These are phyloP conservation scores for Thecocarcelia acutangulata DNA, from an alignment of 2,888 invertebrate genomes.

Conservation along the genomic window DNA sequence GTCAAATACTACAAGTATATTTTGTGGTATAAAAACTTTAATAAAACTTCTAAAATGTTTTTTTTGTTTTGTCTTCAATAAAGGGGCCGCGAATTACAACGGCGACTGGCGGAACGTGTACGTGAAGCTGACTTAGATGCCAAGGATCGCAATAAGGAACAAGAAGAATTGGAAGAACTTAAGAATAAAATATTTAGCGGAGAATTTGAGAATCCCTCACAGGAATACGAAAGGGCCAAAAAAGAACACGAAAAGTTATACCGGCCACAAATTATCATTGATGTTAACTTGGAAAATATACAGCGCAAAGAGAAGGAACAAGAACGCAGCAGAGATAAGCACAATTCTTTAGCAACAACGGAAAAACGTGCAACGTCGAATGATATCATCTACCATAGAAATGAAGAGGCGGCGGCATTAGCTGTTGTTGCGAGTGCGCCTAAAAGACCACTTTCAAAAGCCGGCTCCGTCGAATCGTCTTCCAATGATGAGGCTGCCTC, in stretches of 20 bases:
- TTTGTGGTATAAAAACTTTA: slow-evolving; percentile 72
- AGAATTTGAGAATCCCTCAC: slow-evolving; percentile 85
- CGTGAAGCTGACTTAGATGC: slow-evolving; percentile 96
- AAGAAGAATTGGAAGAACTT: slow-evolving; percentile 92
- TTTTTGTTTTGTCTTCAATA: background rate
- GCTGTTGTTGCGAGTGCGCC: slow-evolving; percentile 49
- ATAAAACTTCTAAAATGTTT: slow-evolving; percentile 71
- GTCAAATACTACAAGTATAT: slow-evolving; percentile 93
- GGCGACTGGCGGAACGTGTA: slow-evolving; percentile 94
- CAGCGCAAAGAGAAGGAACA: slow-evolving; percentile 85
- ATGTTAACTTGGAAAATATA: slow-evolving; percentile 85
- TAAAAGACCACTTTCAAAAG: slow-evolving; percentile 52
- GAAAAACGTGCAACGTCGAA: slow-evolving; percentile 72
- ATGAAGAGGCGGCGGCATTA: slow-evolving; percentile 82
- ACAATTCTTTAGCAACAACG: slow-evolving; percentile 76
- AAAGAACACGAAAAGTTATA: slow-evolving; percentile 91
- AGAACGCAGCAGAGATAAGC: slow-evolving; percentile 82
- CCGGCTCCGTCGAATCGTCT: slow-evolving; percentile 75
- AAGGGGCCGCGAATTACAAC: slow-evolving; percentile 91
- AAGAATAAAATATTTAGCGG: slow-evolving; percentile 88
- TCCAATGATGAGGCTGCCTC: slow-evolving; percentile 84
- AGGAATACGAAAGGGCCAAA: slow-evolving; percentile 87
- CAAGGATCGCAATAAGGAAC: slow-evolving; percentile 94
- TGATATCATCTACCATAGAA: slow-evolving; percentile 49
- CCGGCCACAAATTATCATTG: slow-evolving; percentile 90